Base-by-base conservation (phyloP, 1,140 invertebrate species). In the Drosophila subpulchrella region DNA sequence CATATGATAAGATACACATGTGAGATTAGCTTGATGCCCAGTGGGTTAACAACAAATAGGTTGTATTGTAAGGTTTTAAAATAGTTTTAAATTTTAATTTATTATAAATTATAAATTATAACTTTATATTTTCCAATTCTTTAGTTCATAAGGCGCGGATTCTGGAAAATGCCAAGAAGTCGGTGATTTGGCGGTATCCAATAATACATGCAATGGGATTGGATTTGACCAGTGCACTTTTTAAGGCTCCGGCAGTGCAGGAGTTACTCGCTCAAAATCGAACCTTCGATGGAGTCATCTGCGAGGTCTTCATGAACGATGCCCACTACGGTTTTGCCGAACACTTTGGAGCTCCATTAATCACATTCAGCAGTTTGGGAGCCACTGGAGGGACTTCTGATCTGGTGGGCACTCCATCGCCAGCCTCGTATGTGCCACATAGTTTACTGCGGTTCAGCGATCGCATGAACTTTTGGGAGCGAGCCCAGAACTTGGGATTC, bases 401-500 rank as follows among this genome's bases (percentile, higher is more conserved):
- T 15, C 48, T 92, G 42, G 90, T 93, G 12, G 92, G 90, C 6
- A 93, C 92, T 27, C 92, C 92, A 13, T 68, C 81, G 34, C 90
- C 91, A 8, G 65, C 75, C 5, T 92, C 93, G 0, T 93, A 93
- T 60, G 84, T 93, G 13, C 91, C 93, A 0, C 60, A 92, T 48
- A n/a, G 66, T 1, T 62, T 92, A 11, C 56, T 91, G 0, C 42
- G 68, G 0, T 92, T 91, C 44, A 68, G 78, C 0, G 91, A 91
- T 36, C 68, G 71, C 1, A 94, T 94, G 93, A 80, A 67, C 11
- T 92, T 94, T 27, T 65, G n/a, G 0, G 70, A 94, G 66, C 74
- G 94, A 32, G 38, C 91, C 3, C 38, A 60, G 6, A 94, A 94
- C 59, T 56, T 90, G 10, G 41, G 83, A 4, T 81, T 70, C 39